phyloP scores from a whole-genome alignment of 2,113 vertebrate genomes.

The Pachycephala philippinensis region DNA sequence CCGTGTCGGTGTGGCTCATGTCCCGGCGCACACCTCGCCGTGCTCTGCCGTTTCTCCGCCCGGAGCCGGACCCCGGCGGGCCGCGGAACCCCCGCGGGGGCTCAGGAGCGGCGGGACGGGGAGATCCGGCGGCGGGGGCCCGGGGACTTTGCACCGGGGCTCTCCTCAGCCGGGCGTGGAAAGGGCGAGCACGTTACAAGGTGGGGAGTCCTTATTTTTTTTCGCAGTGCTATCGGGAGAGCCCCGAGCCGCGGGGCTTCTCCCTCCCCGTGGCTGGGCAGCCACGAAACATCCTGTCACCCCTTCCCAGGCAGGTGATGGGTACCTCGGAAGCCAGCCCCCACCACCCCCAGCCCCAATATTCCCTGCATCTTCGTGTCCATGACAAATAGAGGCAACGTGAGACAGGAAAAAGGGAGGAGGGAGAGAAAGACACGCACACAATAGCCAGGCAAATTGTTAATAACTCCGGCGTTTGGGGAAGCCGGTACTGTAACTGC shows the following conservation, averaged over 20 bases:
- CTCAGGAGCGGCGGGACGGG: not conserved
- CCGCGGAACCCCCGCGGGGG: conserved; percentile 37
- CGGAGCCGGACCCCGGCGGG: conserved; percentile 56
- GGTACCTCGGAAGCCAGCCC: conserved; percentile 53
- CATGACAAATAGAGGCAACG: conserved; percentile 11
- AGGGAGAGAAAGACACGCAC: not conserved
- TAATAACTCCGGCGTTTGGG: conserved; percentile 49
- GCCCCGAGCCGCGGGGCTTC: conserved; percentile 69
- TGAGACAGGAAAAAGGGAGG: not conserved
- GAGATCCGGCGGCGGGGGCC: no score
- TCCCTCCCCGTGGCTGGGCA: conserved; percentile 65
- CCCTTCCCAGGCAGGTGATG: conserved; percentile 61
- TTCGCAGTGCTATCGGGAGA: conserved; percentile 68
- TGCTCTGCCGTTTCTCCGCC: not conserved
- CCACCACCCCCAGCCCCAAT: conserved; percentile 21
- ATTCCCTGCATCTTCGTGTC: conserved; percentile 52
- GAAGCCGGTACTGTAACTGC: conserved; percentile 70
- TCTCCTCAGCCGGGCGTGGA: conserved; percentile 16
- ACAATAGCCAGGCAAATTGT: conserved; percentile 59
- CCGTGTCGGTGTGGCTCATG: not conserved
- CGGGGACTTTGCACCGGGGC: conserved; percentile 4
- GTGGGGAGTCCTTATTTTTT: conserved; percentile 66
- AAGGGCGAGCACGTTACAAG: conserved; percentile 67
- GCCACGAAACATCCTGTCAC: conserved; percentile 67
- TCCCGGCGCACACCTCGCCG: not conserved